A percentile compares a stretch with the other conserved stretches of the same genome.
Evolutionary conservation across 2,113 vertebrate species (phyloP).

Genomic region (Ursus arctos): DNA sequence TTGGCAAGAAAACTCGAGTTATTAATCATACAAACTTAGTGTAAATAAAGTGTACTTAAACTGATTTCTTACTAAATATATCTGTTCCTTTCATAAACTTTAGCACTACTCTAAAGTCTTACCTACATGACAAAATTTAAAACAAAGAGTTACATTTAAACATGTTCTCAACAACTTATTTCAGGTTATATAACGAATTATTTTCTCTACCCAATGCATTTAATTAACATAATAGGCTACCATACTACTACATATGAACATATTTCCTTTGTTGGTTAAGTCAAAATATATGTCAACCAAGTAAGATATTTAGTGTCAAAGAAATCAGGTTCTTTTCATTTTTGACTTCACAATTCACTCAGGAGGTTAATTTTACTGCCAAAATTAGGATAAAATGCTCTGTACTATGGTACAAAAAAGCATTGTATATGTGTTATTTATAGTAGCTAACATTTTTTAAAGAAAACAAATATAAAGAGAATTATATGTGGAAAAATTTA

Average conservation of each 20-base stretch:
- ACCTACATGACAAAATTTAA: background rate
- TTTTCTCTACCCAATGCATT: background rate
- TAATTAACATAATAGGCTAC: background rate
- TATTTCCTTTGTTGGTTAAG: background rate
- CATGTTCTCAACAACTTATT: background rate
- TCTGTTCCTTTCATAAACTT: background rate
- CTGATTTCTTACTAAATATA: background rate
- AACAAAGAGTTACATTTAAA: background rate
- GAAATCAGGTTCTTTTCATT: background rate
- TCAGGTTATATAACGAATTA: background rate
- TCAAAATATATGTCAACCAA: background rate
- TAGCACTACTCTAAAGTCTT: background rate
- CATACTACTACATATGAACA: background rate
- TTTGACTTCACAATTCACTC: background rate
- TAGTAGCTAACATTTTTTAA: constrained; percentile 2
- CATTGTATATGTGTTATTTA: background rate
- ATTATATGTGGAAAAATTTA: background rate
- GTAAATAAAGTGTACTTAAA: background rate
- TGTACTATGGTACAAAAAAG: background rate
- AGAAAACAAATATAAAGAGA: background rate
- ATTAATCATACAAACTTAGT: background rate
- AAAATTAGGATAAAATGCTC: background rate
- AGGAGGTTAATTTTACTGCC: background rate
- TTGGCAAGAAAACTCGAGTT: background rate
- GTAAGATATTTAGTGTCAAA: background rate